Evolutionary conservation across 2,113 vertebrate genomes (phyloP).

Genomic region (Todiramphus chloris): DNA sequence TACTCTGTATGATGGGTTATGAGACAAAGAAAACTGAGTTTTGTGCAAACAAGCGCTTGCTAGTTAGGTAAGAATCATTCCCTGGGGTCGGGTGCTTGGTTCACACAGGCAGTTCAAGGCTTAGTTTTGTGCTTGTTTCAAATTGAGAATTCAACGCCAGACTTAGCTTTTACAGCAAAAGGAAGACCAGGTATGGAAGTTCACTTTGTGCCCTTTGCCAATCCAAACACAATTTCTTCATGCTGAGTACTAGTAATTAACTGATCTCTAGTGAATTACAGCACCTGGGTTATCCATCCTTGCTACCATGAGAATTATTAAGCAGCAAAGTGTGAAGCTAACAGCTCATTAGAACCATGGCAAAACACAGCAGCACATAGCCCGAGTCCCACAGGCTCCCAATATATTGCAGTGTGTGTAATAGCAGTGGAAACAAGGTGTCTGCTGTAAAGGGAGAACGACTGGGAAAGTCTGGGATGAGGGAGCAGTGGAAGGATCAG

Average conservation of each 20-base stretch:
- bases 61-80: not conserved
- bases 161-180: not conserved
- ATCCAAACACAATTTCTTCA: not conserved
- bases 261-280: constrained; percentile 8
- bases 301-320: not conserved
- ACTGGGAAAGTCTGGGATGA: not conserved
- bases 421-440: not conserved
- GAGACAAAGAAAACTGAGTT: not conserved
- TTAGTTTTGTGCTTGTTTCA: not conserved
- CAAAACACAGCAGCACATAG: not conserved
- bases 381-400: not conserved
- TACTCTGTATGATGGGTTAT: not conserved
- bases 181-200: not conserved
- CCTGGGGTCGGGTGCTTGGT: not conserved
- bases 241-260: constrained; percentile 26
- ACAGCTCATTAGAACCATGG: constrained; percentile 3
- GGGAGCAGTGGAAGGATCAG: not conserved
- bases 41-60: not conserved
- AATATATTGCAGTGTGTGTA: not conserved
- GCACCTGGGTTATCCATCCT: not conserved
- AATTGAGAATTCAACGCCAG: not conserved
- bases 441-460: not conserved
- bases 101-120: not conserved
- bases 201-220: constrained; percentile 3
- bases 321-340: constrained; percentile 13